Evolutionary conservation across 2,113 vertebrate species (phyloP), one percentile per base, ranked within the genome.

Genomic region (Paralichthys olivaceus): DNA sequence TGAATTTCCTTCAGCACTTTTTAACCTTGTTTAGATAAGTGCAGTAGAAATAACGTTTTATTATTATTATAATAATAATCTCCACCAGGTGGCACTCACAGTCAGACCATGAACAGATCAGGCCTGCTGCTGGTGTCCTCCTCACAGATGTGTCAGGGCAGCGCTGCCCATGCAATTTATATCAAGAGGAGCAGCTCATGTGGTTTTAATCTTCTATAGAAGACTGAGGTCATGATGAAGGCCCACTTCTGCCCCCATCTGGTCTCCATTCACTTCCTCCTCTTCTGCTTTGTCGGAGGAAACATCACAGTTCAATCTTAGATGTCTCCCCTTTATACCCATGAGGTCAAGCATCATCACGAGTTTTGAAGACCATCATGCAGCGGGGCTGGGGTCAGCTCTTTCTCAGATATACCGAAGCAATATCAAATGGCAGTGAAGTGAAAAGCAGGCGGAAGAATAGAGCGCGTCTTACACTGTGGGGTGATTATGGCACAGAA

Each of bases 1-100:
- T 34, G 32, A 9, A 34, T 34, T 34, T 34, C 32, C 32, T 34
- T 1, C 8, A 34, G 32, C 32, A 9, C 8, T 9, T 34, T 34
- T 7, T 34, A 34, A 34, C 32, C 32, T 34, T 34, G 8, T 34
- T 34, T 34, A 8, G 8, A 34, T 34, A 9, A 40, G 37, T 40
- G 37, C 37, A 40, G 11, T 4, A 13, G 12, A 40, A 40, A 9
- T 34, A 1, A 2, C 8, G 32, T 34, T 34, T 34, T 34, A 34
- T 34, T 34, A 34, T 34, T 34, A 8, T 34, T 34, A 34, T 8
- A 8, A 19, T n/a, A 13, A 53, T 8, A 72, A 26, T n/a, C 2
- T 55, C 91, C 94, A 94, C 64, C 72, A 92, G 93, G 84, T 80
- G 93, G 93, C 87, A 82, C 34, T 91, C 68, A 71, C 47, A 63